Conservation (phyloP, 2,797 vertebrate species). For the Paedocypris micromegethes region DNA sequence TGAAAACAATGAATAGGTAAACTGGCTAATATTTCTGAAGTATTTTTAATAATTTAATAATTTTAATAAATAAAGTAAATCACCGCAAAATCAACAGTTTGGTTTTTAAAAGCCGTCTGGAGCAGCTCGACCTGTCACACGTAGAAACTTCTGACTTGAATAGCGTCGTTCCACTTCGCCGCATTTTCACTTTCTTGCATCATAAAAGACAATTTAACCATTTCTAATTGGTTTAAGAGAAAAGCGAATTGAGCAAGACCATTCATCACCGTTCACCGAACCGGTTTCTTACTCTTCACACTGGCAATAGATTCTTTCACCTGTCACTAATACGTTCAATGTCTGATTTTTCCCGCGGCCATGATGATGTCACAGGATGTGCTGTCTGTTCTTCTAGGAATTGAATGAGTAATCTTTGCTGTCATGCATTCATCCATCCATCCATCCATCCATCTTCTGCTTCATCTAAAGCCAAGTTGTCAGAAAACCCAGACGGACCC, state of each 20-base stretch:
- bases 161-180: constrained; percentile 20
- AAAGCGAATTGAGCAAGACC: constrained; percentile 50
- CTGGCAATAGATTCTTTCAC: constrained; percentile 39
- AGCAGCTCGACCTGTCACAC: constrained; percentile 19
- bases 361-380: constrained; percentile 35
- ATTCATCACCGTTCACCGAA: constrained; percentile 54
- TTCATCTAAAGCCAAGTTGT: too few species aligned
- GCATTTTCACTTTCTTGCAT: constrained; percentile 34
- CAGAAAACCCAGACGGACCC: too few species aligned
- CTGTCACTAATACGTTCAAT: constrained; percentile 37
- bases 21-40: too few species aligned
- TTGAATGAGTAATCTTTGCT: constrained; percentile 10
- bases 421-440: background rate
- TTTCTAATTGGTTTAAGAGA: constrained; percentile 27
- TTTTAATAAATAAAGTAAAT: too few species aligned
- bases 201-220: constrained; percentile 33
- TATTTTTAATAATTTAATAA: too few species aligned
- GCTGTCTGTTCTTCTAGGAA: constrained; percentile 20
- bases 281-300: constrained; percentile 53
- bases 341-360: constrained; percentile 43
- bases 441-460: too few species aligned
- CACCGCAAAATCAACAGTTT: too few species aligned
- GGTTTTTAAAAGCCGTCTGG: background rate
- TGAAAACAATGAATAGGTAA: too few species aligned
- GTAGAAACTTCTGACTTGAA: constrained; percentile 16